These are phyloP conservation scores for Umimayanthus chanpuru DNA, from an alignment of 92 coral and sea anemone species.

Conservation along the genomic window DNA sequence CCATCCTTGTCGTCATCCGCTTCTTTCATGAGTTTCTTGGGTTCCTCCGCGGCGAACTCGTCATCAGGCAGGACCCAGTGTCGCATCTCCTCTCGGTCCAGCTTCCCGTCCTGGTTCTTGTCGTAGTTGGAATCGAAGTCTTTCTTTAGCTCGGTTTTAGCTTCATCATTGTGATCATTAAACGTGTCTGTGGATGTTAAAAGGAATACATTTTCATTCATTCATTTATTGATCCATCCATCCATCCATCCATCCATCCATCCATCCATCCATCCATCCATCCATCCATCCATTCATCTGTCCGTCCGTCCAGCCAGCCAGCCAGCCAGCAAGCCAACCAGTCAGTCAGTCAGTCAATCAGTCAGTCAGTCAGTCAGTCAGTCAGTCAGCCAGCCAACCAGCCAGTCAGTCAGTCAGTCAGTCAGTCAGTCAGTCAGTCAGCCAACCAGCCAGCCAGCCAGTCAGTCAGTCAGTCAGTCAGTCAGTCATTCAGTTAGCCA, in stretches of 20 bases:
- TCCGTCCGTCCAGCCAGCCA: background rate
- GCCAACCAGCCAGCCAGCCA: background rate
- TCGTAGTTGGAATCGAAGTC: slow-evolving; percentile 75
- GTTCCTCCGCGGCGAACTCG: slow-evolving; percentile 81
- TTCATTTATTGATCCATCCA: background rate
- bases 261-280: background rate
- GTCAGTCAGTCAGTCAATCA: too few species aligned
- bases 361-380: too few species aligned
- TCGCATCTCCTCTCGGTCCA: slow-evolving; percentile 70
- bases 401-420: too few species aligned
- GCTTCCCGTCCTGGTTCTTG: slow-evolving; percentile 77
- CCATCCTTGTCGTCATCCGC: slow-evolving; percentile 89
- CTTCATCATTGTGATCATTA: slow-evolving; percentile 41
- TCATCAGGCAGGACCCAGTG: slow-evolving; percentile 89
- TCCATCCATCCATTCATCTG: background rate
- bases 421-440: too few species aligned
- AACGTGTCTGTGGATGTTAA: slow-evolving; percentile 56
- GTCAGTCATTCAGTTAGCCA: background rate
- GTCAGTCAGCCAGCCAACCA: too few species aligned
- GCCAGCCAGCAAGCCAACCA: background rate
- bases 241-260: background rate
- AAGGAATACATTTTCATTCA: background rate
- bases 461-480: background rate
- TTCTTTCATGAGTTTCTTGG: slow-evolving; percentile 80
- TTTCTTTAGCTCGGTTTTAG: slow-evolving; percentile 80